Evolutionary conservation across 2,113 vertebrate species (phyloP).

Genomic region (Brachionichthys hirsutus): DNA sequence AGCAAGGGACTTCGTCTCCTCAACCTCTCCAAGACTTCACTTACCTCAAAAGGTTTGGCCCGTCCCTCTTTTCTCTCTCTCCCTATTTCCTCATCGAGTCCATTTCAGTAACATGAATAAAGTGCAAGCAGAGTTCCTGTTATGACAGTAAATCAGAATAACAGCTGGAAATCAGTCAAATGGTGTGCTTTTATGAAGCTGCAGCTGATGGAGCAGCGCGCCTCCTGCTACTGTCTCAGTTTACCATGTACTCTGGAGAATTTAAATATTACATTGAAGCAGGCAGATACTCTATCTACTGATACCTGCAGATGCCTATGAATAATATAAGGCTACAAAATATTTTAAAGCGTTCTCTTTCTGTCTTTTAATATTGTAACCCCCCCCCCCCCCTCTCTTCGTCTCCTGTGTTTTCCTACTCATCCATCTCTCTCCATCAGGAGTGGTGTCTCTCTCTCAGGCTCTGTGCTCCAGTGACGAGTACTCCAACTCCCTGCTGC

Average conservation of each 20-base stretch:
- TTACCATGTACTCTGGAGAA: no score
- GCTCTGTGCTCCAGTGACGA: conserved; percentile 86
- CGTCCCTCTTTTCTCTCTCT: background rate
- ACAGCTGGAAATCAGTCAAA: background rate
- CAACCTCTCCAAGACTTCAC: conserved; percentile 89
- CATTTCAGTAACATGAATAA: conserved; percentile 4
- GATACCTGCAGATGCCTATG: conserved; percentile 50
- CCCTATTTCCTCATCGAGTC: no score
- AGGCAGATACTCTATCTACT: conserved; percentile 21
- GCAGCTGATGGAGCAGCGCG: conserved; percentile 11
- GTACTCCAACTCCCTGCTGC: conserved; percentile 87
- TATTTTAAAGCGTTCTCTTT: conserved; percentile 43
- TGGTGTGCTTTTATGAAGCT: background rate
- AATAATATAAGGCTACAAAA: conserved; percentile 59
- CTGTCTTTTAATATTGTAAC: conserved; percentile 42
- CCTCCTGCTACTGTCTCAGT: conserved; percentile 23
- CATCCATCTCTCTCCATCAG: conserved; percentile 61
- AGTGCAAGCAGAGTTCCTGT: background rate
- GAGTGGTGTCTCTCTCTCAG: conserved; percentile 87
- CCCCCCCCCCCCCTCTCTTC: conserved; percentile 4
- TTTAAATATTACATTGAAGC: conserved; percentile 49
- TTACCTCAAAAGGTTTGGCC: conserved; percentile 84
- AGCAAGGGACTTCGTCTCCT: conserved; percentile 87
- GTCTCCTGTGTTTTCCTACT: background rate
- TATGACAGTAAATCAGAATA: background rate